Base-by-base conservation (phyloP, 2,113 vertebrate species). In the Cricetomys ansorgei region DNA sequence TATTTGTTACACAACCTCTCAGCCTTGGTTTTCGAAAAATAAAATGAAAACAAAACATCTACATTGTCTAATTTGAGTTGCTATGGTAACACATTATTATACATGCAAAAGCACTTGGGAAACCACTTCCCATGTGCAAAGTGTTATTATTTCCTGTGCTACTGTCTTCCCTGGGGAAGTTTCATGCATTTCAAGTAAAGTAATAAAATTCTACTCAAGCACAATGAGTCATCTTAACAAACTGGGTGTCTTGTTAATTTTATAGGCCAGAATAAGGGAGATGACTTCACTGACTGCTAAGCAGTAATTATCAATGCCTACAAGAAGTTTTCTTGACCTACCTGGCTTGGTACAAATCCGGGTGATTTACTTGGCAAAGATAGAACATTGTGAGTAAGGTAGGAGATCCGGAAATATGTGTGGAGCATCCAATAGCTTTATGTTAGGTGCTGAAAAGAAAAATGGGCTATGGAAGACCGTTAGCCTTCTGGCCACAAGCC, bases 171-270 rank as follows among this genome's bases (percentile, higher is more conserved):
- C 64, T 43, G 45, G 89, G 84, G 75, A 96, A 89, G 50, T 72
- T 79, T 40, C 43, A 62, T 31, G 43, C 34, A 7, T 43, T 76
- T 86, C 31, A 94, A 37, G 86, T 88, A 83, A 92, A 48, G 45
- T 88, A 88, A 92, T 79, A 83, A 80, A 73, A 57, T 25, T 57
- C 73, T 73, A 25, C 48, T 92, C 37, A 90, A 84, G 59, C 64
- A 72, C 67, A 29, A 86, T 19, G 67, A 89, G 53, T 83, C 89
- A 79, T 86, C 62, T 73, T 84, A 95, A 84, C 65, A 90, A 87
- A 92, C 65, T 75, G 31, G 90, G 84, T 69, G 59, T 23, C 29
- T 87, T 96, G 67, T 88, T 97, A 94, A 94, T 55, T 85, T 96
- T 67, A 94, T 80, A 88, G 83, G 4, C 57, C 62, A 89, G 50